phyloP scores from a whole-genome alignment of 2,113 vertebrate genomes.

The Pelusios castaneus region DNA sequence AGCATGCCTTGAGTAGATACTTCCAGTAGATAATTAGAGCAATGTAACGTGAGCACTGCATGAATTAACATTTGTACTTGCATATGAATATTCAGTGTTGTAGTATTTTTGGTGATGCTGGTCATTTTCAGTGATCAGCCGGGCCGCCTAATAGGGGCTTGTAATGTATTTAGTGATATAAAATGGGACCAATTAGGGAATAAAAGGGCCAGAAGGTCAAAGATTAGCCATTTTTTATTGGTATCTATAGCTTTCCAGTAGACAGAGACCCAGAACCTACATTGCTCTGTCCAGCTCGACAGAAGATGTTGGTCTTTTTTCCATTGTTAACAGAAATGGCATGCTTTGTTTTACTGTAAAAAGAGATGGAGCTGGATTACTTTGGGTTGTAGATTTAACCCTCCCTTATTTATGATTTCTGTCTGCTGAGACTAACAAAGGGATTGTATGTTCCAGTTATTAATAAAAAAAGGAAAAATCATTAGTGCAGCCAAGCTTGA shows the following conservation, averaged over 20 bases:
- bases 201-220: constrained; percentile 31
- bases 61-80: constrained; percentile 69
- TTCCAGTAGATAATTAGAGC: constrained; percentile 67
- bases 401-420: constrained; percentile 5
- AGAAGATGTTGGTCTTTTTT: not conserved
- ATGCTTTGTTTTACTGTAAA: constrained; percentile 28
- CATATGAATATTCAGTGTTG: constrained; percentile 61
- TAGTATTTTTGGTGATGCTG: constrained; percentile 27
- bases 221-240: constrained; percentile 9
- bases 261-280: constrained; percentile 25
- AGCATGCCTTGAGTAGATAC: constrained; percentile 59
- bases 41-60: constrained; percentile 52
- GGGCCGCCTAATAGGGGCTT: constrained; percentile 46
- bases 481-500: constrained; percentile 1
- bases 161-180: constrained; percentile 41
- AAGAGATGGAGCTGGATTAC: not conserved
- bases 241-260: constrained; percentile 28
- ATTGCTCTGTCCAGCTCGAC: not conserved
- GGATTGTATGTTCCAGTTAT: not conserved
- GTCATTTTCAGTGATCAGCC: constrained; percentile 47
- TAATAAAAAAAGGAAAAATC: not conserved
- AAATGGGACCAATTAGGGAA: constrained; percentile 60
- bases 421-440: constrained; percentile 21
- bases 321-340: not conserved
- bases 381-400: not conserved